Evolutionary conservation across 2,113 vertebrate genomes (phyloP).

Genomic region (Pangasianodon gigas): DNA sequence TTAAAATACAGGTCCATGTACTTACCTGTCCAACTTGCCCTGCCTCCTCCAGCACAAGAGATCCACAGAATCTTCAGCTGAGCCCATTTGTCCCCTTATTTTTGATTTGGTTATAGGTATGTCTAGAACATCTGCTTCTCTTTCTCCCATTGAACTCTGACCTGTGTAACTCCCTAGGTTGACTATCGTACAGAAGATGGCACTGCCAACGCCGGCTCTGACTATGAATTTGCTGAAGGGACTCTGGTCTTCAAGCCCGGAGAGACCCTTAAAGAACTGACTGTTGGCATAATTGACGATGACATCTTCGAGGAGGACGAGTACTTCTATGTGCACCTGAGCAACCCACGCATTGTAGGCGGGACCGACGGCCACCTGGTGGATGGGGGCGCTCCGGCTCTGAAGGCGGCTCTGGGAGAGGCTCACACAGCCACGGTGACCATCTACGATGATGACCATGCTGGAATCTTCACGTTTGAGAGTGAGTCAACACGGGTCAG

Average conservation of each 20-base stretch:
- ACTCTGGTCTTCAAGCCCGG: slow-evolving; percentile 67
- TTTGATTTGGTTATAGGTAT: not conserved
- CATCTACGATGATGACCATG: slow-evolving; percentile 72
- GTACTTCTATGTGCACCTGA: slow-evolving; percentile 68
- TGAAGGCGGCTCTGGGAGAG: slow-evolving; percentile 60
- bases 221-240: slow-evolving; percentile 71
- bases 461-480: slow-evolving; percentile 82
- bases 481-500: slow-evolving; percentile 71
- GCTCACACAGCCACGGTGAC: slow-evolving; percentile 70
- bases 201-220: slow-evolving; percentile 70
- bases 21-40: not conserved
- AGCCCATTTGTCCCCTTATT: not conserved
- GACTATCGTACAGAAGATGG: slow-evolving; percentile 72
- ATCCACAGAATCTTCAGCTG: no score
- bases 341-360: slow-evolving; percentile 61
- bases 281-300: slow-evolving; percentile 71
- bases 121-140: not conserved
- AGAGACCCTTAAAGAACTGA: slow-evolving; percentile 63
- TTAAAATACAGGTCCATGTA: not conserved
- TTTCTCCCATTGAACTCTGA: not conserved
- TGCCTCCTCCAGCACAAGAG: not conserved
- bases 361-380: slow-evolving; percentile 34
- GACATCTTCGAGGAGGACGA: slow-evolving; percentile 75
- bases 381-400: slow-evolving; percentile 39
- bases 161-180: slow-evolving; percentile 50